phyloP scores from a whole-genome alignment of 2,888 invertebrate genomes.

The Apamea monoglypha region DNA sequence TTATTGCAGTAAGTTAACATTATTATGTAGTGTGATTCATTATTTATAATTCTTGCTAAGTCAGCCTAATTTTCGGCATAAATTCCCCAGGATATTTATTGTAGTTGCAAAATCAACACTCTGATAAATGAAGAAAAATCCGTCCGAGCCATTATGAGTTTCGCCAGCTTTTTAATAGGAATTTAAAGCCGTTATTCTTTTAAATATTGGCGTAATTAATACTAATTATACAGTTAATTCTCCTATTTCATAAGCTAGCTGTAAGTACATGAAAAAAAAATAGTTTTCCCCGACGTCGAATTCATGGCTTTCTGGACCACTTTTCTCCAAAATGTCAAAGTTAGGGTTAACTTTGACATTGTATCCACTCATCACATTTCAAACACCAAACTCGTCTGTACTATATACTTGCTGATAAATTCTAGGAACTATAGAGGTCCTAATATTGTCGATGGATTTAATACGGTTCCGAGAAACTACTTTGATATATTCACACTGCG shows the following conservation, averaged over 20 bases:
- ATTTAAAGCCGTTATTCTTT: neutral
- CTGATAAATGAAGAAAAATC: neutral
- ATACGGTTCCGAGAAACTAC: constrained; percentile 1
- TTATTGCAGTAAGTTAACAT: neutral
- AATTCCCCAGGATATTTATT: neutral
- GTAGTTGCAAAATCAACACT: neutral
- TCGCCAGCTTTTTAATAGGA: neutral
- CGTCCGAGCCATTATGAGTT: neutral
- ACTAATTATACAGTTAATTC: neutral
- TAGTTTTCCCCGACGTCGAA: neutral
- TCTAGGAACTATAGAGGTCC: neutral
- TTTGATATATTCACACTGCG: neutral
- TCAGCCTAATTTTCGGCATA: neutral
- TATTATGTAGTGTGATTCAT: neutral
- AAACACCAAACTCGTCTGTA: too few species aligned
- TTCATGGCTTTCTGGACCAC: too few species aligned
- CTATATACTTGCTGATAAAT: neutral
- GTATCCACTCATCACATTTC: neutral
- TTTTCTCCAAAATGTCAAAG: neutral
- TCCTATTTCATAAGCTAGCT: neutral
- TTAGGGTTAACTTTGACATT: too few species aligned
- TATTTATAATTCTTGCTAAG: neutral
- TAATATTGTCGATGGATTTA: constrained; percentile 4
- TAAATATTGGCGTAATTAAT: neutral
- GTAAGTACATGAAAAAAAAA: neutral